Percentiles rank a stretch among this genome's conserved stretches.
Evolutionary conservation across 2,888 invertebrate species (phyloP).

Genomic region (Acheta domesticus): DNA sequence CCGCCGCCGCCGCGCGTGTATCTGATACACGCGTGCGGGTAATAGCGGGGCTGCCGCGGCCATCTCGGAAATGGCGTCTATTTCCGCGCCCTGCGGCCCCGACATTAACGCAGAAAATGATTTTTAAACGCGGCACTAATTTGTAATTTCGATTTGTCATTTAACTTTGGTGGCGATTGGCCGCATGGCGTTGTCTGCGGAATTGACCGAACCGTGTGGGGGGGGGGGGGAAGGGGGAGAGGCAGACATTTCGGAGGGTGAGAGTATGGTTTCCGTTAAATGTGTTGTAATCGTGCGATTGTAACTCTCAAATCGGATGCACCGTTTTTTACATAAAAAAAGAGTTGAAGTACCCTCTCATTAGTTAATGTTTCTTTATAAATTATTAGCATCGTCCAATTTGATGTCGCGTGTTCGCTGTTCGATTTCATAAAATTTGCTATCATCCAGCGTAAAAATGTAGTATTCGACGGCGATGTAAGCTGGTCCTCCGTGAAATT

Average conservation of each 20-base stretch:
- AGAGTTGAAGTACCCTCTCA: not conserved
- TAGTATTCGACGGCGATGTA: too few relatives aligned
- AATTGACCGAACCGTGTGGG: not conserved
- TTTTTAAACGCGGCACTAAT: constrained; percentile 8
- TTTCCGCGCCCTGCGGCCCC: not conserved
- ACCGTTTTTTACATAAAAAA: not conserved
- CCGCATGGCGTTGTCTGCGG: not conserved
- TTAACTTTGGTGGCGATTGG: not conserved
- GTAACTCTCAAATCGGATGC: not conserved
- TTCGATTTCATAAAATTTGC: too few relatives aligned
- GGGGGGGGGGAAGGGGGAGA: not conserved
- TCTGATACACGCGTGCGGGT: not conserved
- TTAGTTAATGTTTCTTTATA: not conserved
- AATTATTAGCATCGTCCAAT: not conserved
- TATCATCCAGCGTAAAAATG: too few relatives aligned
- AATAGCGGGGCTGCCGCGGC: not conserved
- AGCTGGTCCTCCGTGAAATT: too few relatives aligned
- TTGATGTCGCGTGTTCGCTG: too few relatives aligned
- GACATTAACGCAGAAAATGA: not conserved
- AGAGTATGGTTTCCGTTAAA: not conserved
- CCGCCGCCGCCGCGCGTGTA: not conserved
- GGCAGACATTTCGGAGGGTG: not conserved
- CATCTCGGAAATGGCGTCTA: constrained; percentile 6
- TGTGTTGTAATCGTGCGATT: not conserved
- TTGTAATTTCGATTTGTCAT: constrained; percentile 18